Conservation (phyloP, 2,113 vertebrate species). For the Origma solitaria region DNA sequence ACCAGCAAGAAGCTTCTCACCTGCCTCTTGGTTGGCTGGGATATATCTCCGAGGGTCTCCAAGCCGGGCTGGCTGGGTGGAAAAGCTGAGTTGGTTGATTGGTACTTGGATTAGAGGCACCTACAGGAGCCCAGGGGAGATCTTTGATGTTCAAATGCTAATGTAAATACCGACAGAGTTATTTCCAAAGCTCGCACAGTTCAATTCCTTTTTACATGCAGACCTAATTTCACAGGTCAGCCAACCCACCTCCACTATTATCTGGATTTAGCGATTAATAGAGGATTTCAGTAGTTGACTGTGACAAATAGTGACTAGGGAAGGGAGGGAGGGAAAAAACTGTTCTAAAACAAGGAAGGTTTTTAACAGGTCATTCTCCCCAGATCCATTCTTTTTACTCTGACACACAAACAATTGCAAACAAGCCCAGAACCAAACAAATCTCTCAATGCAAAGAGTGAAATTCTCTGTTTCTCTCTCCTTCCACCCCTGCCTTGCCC, state of each 20-base stretch:
- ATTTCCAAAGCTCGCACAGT: constrained; percentile 43
- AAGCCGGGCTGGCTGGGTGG: not conserved
- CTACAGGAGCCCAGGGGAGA: constrained; percentile 34
- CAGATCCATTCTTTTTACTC: not conserved
- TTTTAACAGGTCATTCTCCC: not conserved
- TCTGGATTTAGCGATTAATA: constrained; percentile 42
- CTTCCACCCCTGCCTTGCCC: constrained; percentile 17
- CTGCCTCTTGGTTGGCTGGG: not conserved
- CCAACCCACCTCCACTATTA: constrained; percentile 27
- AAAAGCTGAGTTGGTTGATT: constrained; percentile 1
- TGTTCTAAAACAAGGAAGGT: not conserved
- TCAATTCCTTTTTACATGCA: constrained; percentile 40
- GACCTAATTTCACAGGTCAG: constrained; percentile 59
- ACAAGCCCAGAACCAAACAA: not conserved
- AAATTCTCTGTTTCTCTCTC: not conserved
- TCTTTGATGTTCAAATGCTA: constrained; percentile 11
- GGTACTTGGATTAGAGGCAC: constrained; percentile 25
- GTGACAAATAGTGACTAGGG: not conserved
- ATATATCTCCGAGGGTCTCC: not conserved
- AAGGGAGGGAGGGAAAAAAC: not conserved
- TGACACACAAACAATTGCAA: not conserved
- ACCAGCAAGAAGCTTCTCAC: not conserved
- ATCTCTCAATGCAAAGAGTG: not conserved
- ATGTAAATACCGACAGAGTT: constrained; percentile 22
- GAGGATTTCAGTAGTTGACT: constrained; percentile 40